Evolutionary conservation across 2,888 invertebrate genomes (phyloP), one percentile per base, ranked within the genome.

Genomic region (Leptinotarsa peninsularis): DNA sequence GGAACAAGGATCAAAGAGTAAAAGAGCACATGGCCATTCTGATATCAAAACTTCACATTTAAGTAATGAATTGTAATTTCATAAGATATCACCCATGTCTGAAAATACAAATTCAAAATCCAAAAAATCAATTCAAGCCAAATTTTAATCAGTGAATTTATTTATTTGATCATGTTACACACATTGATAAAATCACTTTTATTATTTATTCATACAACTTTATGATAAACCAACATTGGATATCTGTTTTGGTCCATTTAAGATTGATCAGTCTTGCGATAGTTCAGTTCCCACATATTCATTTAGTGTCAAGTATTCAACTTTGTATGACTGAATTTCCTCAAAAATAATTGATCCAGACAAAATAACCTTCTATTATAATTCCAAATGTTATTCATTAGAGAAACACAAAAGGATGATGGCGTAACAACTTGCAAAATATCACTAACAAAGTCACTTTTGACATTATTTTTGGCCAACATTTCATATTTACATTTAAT

Each of bases 371-470:
- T 58, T 58, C 78, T 78, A 69, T 84, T 83, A 70, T 84, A 82
- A 75, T 81, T 81, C 76, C 80, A 81, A 72, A 79, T 77, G 27
- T 66, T 52, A n/a, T 72, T 74, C 50, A 79, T 68, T 18, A 79
- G 73, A 50, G 54, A 49, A 21, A 69, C 74, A 17, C 78, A 78
- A 63, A 85, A 79, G 54, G 79, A 66, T 63, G 73, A 63, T 1
- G 81, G 78, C 13, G 69, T 43, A 54, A 85, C 78, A 74, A 85
- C 72, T 75, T 83, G 81, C 14, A 83, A 67, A 67, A 85, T 76
- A 79, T 84, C 85, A 70, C 63, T 66, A 49, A 60, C 50, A 76
- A 81, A 83, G 21, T 49, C 27, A 66, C 23, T 49, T 4, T 71
- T 49, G 4, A 56, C 10, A 60, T 54, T 66, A 18, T 50, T 43